A percentile compares a stretch with the other conserved stretches of the same genome.
phyloP scores from a whole-genome alignment of 1,140 invertebrate genomes.

The Hirudo medicinalis region DNA sequence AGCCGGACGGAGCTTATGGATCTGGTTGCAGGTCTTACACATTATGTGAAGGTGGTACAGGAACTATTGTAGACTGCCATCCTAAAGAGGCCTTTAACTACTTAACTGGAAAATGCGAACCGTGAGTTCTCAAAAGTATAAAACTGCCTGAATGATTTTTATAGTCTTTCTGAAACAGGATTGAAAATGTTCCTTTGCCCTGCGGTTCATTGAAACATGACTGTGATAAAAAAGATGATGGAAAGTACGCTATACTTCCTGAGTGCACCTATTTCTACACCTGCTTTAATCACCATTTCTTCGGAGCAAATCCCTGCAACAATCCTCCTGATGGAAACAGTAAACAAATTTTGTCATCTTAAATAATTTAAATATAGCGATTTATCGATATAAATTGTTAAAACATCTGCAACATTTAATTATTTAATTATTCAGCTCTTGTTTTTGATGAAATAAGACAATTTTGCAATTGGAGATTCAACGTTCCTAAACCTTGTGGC shows the following conservation, averaged over 20 bases:
- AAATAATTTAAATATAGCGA: too few species aligned
- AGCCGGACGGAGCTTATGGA: conserved; percentile 4
- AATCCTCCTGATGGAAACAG: conserved; percentile 2
- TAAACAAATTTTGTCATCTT: background rate
- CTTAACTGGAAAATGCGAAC: background rate
- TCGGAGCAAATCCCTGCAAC: conserved; percentile 15
- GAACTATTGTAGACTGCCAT: background rate
- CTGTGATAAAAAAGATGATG: background rate
- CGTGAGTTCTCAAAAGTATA: background rate
- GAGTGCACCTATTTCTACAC: conserved; percentile 5
- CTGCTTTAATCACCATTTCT: background rate
- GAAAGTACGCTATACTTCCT: background rate
- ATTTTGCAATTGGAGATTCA: background rate
- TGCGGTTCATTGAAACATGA: conserved; percentile 1
- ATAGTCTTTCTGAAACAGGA: background rate
- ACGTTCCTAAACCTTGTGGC: background rate
- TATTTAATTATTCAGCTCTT: background rate
- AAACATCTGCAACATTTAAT: too few species aligned
- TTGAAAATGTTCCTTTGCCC: background rate
- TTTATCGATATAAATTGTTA: too few species aligned
- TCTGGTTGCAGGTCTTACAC: conserved; percentile 10
- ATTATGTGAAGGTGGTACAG: background rate
- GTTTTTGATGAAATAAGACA: conserved; percentile 3
- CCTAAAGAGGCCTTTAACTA: background rate
- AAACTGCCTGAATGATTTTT: background rate